Conservation (phyloP, 2,888 invertebrate species). For the Callyntrura sp. region DNA sequence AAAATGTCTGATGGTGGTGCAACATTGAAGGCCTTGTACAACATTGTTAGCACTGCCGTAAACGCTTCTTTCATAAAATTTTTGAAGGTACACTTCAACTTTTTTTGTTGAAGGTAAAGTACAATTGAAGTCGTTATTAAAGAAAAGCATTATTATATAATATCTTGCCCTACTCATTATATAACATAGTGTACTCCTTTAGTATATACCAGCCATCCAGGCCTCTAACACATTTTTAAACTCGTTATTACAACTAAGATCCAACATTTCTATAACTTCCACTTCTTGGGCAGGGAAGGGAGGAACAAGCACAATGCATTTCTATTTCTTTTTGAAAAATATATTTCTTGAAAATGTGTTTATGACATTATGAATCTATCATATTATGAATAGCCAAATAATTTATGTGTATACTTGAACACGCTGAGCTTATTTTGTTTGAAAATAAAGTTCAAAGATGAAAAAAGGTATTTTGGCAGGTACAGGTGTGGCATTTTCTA, state of each 20-base stretch:
- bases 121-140: background rate
- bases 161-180: background rate
- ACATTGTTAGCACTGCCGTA: too few species aligned
- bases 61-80: too few species aligned
- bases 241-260: background rate
- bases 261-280: background rate
- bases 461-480: constrained; percentile 66
- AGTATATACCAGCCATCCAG: too few species aligned
- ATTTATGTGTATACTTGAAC: constrained; percentile 70
- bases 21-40: too few species aligned
- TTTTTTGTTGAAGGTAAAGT: background rate
- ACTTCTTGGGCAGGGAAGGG: background rate
- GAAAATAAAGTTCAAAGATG: constrained; percentile 43
- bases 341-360: constrained; percentile 46
- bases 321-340: constrained; percentile 47
- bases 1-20: too few species aligned
- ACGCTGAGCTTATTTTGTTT: constrained; percentile 67
- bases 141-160: background rate
- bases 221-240: background rate
- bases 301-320: constrained; percentile 19
- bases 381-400: constrained; percentile 50
- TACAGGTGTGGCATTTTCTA: constrained; percentile 67
- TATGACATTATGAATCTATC: constrained; percentile 62
- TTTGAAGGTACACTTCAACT: background rate
- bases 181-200: too few species aligned